Base-by-base conservation (phyloP, 2,113 vertebrate species). In the Andinoacara biseriatus region DNA sequence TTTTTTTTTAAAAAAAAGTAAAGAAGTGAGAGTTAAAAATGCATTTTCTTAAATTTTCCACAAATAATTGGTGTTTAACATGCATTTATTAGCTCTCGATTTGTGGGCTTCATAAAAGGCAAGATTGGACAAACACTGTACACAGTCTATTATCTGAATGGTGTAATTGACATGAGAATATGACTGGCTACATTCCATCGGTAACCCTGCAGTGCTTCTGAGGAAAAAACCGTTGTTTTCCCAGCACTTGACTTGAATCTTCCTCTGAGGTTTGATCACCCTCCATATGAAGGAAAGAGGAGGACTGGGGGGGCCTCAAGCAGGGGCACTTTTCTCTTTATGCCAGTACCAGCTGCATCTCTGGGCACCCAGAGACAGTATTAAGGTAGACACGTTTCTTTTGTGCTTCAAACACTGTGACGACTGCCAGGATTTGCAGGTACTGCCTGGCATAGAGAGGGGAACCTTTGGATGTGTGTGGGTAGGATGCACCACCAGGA, bases 221-320 rank as follows among this genome's bases (percentile, higher is more conserved):
- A 86, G 79, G 18, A 78, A 80, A 13, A 81, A 81, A 81, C 74
- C 75, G 80, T 83, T 84, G 85, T 59, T 72, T 79, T 86, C 82
- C 29, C 54, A 80, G 82, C 75, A 83, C 84, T 92, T 87, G 84
- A 93, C 89, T 91, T 35, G 57, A 88, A 88, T 90, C 84, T 88
- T 84, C 86, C 85, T 94, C 82, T 81, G 69, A 87, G 92, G 86
- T 90, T 90, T 93, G 86, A 93, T 93, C 91, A 88, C 78, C 74
- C 76, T 88, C 78, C 76, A 58, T 84, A 74, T 83, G 89, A 89
- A 90, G 83, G 54, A 81, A 74, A 74, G 76, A 62, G 43, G 67
- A 62, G 46, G 58, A 85, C 77, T 52, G 74, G 14, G 38, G 62
- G 14, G 57, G 17, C 58, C 63, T 87, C 20, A 20, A 83, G 77